A percentile compares a stretch with the other conserved stretches of the same genome.
Evolutionary conservation across 2,113 vertebrate genomes (phyloP).

Genomic region (Atherinomorus stipes): DNA sequence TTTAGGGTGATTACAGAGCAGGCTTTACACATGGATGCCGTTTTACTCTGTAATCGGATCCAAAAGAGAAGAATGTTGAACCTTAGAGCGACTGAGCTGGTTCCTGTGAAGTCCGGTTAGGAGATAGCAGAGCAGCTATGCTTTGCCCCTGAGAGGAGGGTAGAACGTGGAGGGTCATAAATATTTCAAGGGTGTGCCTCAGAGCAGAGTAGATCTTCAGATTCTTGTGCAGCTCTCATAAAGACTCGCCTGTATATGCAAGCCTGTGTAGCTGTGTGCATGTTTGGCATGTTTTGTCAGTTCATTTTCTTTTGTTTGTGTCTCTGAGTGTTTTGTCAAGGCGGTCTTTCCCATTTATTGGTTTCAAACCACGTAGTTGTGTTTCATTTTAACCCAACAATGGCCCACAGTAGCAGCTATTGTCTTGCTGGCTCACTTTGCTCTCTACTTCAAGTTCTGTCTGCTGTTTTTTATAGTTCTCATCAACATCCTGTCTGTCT

Average conservation of each 20-base stretch:
- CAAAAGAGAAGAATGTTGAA: conserved; percentile 59
- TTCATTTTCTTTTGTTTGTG: conserved; percentile 23
- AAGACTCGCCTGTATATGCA: conserved; percentile 23
- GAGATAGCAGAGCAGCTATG: conserved; percentile 48
- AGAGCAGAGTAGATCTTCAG: conserved; percentile 52
- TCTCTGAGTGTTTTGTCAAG: conserved; percentile 42
- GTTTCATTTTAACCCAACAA: conserved; percentile 32
- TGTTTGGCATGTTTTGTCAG: conserved; percentile 24
- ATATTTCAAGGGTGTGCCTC: conserved; percentile 77
- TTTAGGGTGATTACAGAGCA: conserved; percentile 42
- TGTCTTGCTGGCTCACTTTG: conserved; percentile 8
- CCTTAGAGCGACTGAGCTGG: conserved; percentile 6
- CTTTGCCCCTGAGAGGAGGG: conserved; percentile 43
- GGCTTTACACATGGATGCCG: conserved; percentile 48
- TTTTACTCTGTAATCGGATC: conserved; percentile 62
- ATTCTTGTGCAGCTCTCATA: conserved; percentile 47
- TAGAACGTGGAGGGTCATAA: conserved; percentile 60
- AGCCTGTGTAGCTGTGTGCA: conserved; percentile 30
- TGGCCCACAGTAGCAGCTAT: conserved; percentile 15
- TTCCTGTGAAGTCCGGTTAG: conserved; percentile 54
- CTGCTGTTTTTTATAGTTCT: conserved; percentile 29
- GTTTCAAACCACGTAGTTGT: conserved; percentile 11
- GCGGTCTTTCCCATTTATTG: conserved; percentile 27
- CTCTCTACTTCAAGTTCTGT: background rate
- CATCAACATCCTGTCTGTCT: conserved; percentile 44